Percentiles rank a stretch among this genome's conserved stretches.
Conservation (phyloP, 2,113 vertebrate species). For the Ia io region DNA sequence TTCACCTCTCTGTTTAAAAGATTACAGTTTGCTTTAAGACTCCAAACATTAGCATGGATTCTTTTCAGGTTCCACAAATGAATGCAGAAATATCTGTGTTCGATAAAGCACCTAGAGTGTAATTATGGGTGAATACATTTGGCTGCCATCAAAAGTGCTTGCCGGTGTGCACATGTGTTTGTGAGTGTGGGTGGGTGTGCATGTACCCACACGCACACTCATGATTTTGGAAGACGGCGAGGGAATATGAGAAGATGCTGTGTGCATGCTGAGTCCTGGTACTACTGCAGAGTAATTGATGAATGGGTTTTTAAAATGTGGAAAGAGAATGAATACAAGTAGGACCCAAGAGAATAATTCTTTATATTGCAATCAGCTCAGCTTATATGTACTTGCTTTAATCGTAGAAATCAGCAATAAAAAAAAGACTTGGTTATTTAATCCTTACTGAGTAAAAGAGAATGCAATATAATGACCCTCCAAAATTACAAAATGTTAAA, state of each 20-base stretch:
- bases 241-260: slow-evolving; percentile 67
- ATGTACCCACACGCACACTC: background rate
- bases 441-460: slow-evolving; percentile 76
- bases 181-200: background rate
- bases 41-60: slow-evolving; percentile 42
- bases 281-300: slow-evolving; percentile 80
- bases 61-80: slow-evolving; percentile 16
- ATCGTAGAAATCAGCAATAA: slow-evolving; percentile 80
- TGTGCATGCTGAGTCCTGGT: slow-evolving; percentile 62
- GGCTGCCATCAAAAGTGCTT: slow-evolving; percentile 1
- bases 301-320: slow-evolving; percentile 82
- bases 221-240: slow-evolving; percentile 56
- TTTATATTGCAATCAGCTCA: slow-evolving; percentile 83
- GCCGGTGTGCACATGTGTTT: background rate
- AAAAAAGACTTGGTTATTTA: slow-evolving; percentile 80
- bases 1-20: slow-evolving; percentile 69
- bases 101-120: slow-evolving; percentile 23
- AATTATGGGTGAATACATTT: background rate
- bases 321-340: slow-evolving; percentile 82
- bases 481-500: slow-evolving; percentile 65
- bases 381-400: slow-evolving; percentile 80
- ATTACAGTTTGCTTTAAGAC: slow-evolving; percentile 70
- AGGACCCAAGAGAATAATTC: slow-evolving; percentile 82
- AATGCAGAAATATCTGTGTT: slow-evolving; percentile 30
- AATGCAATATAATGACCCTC: slow-evolving; percentile 49